Conservation (phyloP, 1,140 invertebrate species). For the Lepidostoma basale region DNA sequence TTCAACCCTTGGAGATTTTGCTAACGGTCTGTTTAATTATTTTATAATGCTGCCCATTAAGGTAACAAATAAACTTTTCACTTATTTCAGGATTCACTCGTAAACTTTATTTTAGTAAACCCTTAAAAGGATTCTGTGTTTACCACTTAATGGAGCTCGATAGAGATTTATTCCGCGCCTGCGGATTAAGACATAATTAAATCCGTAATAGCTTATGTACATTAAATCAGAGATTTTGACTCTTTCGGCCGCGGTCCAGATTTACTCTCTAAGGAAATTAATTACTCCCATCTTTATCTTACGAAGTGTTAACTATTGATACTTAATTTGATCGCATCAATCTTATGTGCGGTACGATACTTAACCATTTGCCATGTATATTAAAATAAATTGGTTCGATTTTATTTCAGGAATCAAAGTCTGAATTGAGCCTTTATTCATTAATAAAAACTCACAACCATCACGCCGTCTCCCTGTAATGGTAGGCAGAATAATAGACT, state of each 20-base stretch:
- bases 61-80: constrained; percentile 34
- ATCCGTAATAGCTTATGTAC: background rate
- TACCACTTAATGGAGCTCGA: constrained; percentile 4
- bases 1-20: constrained; percentile 27
- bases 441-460: too few species aligned
- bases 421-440: too few species aligned
- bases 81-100: constrained; percentile 15
- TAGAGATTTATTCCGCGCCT: constrained; percentile 11
- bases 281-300: background rate
- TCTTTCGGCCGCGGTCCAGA: background rate
- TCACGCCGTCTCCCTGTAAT: too few species aligned
- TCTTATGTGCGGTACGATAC: too few species aligned
- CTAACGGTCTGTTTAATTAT: constrained; percentile 21
- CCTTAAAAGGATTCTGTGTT: constrained; percentile 19
- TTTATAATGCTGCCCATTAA: constrained; percentile 32
- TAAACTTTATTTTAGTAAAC: constrained; percentile 20
- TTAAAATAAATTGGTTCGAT: too few species aligned
- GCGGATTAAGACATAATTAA: constrained; percentile 21
- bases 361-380: too few species aligned
- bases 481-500: too few species aligned
- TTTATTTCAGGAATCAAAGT: too few species aligned
- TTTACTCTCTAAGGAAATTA: background rate
- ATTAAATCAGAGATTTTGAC: background rate
- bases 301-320: background rate
- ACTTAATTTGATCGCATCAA: too few species aligned